phyloP scores from a whole-genome alignment of 2,113 vertebrate species.

The Peromyscus maniculatus region DNA sequence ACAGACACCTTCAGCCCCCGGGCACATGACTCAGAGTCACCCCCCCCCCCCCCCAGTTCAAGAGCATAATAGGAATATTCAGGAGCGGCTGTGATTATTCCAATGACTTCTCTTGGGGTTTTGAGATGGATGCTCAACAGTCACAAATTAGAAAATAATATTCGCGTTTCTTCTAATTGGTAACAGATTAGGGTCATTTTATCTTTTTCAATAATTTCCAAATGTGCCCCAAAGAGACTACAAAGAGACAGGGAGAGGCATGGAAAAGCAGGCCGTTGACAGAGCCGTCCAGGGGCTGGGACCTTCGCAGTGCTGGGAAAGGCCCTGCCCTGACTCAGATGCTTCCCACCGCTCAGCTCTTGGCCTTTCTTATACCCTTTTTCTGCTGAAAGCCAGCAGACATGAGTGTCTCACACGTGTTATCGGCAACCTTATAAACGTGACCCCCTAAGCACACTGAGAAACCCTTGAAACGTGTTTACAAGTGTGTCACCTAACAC shows the following conservation, averaged over 20 bases:
- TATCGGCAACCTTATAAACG: fast-evolving
- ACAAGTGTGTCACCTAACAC: fast-evolving
- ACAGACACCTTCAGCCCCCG: constrained; percentile 70
- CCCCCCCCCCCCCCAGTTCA: constrained; percentile 34
- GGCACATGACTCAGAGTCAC: constrained; percentile 21
- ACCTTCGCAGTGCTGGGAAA: background rate
- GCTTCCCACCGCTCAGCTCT: fast-evolving
- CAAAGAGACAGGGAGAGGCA: background rate
- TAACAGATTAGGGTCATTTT: constrained; percentile 88
- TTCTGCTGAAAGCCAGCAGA: background rate
- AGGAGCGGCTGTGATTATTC: constrained; percentile 89
- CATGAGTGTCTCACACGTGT: fast-evolving
- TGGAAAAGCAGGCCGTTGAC: fast-evolving
- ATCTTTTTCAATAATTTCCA: constrained; percentile 88
- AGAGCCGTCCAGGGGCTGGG: fast-evolving
- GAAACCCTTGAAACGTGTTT: fast-evolving
- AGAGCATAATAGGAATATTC: constrained; percentile 86
- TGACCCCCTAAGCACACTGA: background rate
- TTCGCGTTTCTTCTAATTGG: constrained; percentile 89
- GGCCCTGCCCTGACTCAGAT: background rate
- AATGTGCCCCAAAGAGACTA: constrained; percentile 83
- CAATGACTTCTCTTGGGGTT: constrained; percentile 89
- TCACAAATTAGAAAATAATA: constrained; percentile 91
- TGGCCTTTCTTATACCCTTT: fast-evolving
- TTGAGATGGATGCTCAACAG: constrained; percentile 83